Evolutionary conservation across 2,797 vertebrate genomes (phyloP).

Genomic region (Pempheris klunzingeri): DNA sequence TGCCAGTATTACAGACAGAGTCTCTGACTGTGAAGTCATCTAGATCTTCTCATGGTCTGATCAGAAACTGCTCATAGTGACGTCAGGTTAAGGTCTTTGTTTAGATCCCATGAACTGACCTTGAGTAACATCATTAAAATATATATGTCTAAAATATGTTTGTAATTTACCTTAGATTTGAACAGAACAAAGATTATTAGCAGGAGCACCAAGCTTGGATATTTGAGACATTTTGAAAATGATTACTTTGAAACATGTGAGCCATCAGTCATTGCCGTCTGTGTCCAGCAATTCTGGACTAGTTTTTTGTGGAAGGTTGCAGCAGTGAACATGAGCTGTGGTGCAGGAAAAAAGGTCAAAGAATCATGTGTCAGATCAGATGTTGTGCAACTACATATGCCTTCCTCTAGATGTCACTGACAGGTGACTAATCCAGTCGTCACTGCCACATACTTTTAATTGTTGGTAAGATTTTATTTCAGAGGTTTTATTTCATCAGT

Average conservation of each 20-base stretch:
- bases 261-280: not conserved
- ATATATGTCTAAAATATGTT: not conserved
- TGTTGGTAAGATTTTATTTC: not conserved
- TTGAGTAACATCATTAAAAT: not conserved
- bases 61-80: not conserved
- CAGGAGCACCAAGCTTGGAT: not conserved
- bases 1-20: not conserved
- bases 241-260: not conserved
- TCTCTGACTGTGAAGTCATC: not conserved
- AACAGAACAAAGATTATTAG: not conserved
- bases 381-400: conserved; percentile 8
- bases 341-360: not conserved
- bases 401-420: conserved; percentile 60
- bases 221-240: not conserved
- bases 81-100: not conserved
- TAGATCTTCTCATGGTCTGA: not conserved
- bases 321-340: not conserved
- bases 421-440: not conserved
- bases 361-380: not conserved
- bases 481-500: not conserved
- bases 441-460: not conserved
- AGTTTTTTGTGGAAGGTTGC: not conserved
- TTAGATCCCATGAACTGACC: not conserved
- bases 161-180: not conserved
- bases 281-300: not conserved